These are phyloP conservation scores for Lamellibrachia luymesi DNA, from an alignment of 1,140 invertebrate species.

Conservation along the genomic window DNA sequence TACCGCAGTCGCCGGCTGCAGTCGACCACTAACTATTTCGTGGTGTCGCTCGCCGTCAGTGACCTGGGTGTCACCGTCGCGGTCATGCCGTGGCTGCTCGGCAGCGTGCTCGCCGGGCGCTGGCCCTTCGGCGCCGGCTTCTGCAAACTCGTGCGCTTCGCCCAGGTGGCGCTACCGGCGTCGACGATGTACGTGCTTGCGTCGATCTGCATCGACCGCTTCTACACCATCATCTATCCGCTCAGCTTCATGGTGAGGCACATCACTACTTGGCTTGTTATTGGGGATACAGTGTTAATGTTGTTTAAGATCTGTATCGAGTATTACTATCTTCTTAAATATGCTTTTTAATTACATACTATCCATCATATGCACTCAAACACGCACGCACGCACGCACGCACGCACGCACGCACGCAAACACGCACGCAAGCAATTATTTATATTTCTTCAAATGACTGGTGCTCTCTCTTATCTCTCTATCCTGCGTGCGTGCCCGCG, in stretches of 20 bases:
- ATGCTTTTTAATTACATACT: no score
- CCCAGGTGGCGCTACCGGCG: conserved; percentile 34
- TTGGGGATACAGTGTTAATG: no score
- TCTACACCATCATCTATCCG: conserved; percentile 49
- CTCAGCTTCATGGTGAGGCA: conserved; percentile 41
- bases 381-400: no score
- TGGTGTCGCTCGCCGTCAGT: conserved; percentile 37
- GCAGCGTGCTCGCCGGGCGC: conserved; percentile 26
- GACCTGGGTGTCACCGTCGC: conserved; percentile 35
- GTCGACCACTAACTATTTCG: conserved; percentile 50
- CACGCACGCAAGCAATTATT: no score
- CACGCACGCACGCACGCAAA: no score
- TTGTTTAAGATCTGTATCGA: no score
- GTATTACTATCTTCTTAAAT: no score
- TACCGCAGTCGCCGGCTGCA: conserved; percentile 44
- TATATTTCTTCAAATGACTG: no score
- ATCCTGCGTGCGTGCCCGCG: no score
- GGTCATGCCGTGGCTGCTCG: conserved; percentile 36
- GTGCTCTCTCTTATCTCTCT: no score
- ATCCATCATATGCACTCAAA: no score
- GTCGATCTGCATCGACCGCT: conserved; percentile 42
- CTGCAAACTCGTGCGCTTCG: conserved; percentile 41
- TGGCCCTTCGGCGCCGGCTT: conserved; percentile 41
- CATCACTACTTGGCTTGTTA: no score
- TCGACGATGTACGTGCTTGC: conserved; percentile 36